A percentile compares a stretch with the other conserved stretches of the same genome.
Evolutionary conservation across 2,113 vertebrate species (phyloP).

Genomic region (Alethe diademata): DNA sequence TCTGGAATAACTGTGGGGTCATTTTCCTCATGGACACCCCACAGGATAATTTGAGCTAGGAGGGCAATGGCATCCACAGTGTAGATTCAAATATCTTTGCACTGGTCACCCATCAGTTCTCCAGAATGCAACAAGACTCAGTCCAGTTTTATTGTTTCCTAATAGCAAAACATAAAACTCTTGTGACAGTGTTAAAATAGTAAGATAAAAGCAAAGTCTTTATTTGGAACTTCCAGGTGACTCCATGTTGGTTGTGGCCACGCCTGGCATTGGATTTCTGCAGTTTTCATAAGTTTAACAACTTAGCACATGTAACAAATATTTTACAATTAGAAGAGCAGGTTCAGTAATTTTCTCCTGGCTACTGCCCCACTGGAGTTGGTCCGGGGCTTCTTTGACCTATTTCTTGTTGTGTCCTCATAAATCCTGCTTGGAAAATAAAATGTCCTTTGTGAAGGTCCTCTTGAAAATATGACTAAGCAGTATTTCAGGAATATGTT

Average conservation of each 20-base stretch:
- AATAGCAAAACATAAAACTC: background rate
- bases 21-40: background rate
- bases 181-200: background rate
- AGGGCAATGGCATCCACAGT: accelerated
- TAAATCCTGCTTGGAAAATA: background rate
- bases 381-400: background rate
- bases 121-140: background rate
- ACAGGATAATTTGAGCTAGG: background rate
- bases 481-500: background rate
- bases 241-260: no score
- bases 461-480: background rate
- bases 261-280: background rate
- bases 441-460: background rate
- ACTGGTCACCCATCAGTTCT: background rate
- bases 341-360: accelerated
- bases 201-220: background rate
- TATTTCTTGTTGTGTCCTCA: background rate
- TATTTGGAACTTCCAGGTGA: background rate
- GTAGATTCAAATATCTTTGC: background rate
- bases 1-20: accelerated
- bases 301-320: background rate
- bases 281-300: background rate
- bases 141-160: background rate
- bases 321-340: background rate
- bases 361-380: accelerated